Base-by-base conservation (phyloP, 2,888 invertebrate genomes). In the Hypercompe scribonia region DNA sequence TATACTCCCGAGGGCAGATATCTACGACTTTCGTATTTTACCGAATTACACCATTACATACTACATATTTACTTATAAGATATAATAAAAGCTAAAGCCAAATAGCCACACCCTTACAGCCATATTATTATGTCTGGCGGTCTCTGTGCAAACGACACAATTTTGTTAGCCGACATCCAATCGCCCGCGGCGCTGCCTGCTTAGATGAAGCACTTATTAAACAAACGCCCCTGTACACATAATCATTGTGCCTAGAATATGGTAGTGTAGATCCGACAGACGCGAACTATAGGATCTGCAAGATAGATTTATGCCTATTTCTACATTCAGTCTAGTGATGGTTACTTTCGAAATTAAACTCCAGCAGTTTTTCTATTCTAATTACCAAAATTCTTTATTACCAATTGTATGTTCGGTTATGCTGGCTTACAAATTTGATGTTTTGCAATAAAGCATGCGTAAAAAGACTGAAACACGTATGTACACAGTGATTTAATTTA, bases 61-160 rank as follows among this genome's bases (percentile, higher is more conserved):
- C 1, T 54, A n/a, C 8, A 15, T 34, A 54, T 36, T 36, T 15
- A 34, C n/a, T 36, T 68, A 34, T 54, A 15, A 34, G n/a, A 54
- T 68, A 18, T 34, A 68, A 54, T 54, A 54, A 68, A 68, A 68
- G 31, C 18, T 58, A 28, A 31, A 61, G 31, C 31, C 31, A 3
- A 31, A 61, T 61, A 15, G 1, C 11, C 39, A 39, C 36, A 61
- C 15, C 42, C 63, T 31, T 39, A 34, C 42, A 34, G 21, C 24
- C 42, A 69, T 72, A 71, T 68, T 66, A 70, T 54, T 65, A 68
- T 70, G 67, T 65, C 67, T 68, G 64, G 61, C 67, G 58, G 33
- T 74, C 72, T 64, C 74, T 82, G 87, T 86, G 86, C 80, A 85
- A 87, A 87, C 85, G 89, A 87, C 88, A 88, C 85, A 87, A 89